Evolutionary conservation across 2,888 invertebrate genomes (phyloP).

Genomic region (Macroteleia sp.): DNA sequence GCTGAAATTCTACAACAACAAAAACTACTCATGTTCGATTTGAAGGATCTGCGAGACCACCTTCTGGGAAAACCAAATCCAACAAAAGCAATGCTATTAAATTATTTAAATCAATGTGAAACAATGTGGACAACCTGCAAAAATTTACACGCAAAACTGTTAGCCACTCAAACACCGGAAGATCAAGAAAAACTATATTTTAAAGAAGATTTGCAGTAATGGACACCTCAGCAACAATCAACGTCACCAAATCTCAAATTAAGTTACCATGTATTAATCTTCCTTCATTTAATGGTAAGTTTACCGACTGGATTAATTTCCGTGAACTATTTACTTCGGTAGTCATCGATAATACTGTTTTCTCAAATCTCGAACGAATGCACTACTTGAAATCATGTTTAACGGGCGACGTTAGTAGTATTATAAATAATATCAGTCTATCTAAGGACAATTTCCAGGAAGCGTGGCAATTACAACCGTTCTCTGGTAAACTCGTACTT

Average conservation of each 20-base stretch:
- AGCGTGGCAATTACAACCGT: background rate
- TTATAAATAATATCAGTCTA: background rate
- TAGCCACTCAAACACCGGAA: background rate
- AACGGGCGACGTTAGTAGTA: background rate
- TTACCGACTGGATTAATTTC: slow-evolving; percentile 5
- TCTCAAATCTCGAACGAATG: background rate
- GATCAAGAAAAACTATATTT: background rate
- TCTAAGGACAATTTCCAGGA: slow-evolving; percentile 2
- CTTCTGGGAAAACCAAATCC: background rate
- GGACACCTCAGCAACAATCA: background rate
- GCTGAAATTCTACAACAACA: background rate
- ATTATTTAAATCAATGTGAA: background rate
- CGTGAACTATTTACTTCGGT: slow-evolving; percentile 12
- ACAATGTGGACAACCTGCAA: background rate
- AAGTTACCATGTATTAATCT: slow-evolving; percentile 5
- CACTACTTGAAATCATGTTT: slow-evolving; percentile 9
- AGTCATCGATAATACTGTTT: background rate
- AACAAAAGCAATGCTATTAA: background rate
- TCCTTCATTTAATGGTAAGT: background rate
- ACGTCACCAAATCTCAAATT: background rate
- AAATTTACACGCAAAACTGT: background rate
- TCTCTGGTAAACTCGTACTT: background rate
- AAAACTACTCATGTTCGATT: background rate
- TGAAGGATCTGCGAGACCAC: background rate
- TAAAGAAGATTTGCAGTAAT: background rate